These are phyloP conservation scores for Altica lythri DNA, from an alignment of 2,888 invertebrate species.

Conservation along the genomic window DNA sequence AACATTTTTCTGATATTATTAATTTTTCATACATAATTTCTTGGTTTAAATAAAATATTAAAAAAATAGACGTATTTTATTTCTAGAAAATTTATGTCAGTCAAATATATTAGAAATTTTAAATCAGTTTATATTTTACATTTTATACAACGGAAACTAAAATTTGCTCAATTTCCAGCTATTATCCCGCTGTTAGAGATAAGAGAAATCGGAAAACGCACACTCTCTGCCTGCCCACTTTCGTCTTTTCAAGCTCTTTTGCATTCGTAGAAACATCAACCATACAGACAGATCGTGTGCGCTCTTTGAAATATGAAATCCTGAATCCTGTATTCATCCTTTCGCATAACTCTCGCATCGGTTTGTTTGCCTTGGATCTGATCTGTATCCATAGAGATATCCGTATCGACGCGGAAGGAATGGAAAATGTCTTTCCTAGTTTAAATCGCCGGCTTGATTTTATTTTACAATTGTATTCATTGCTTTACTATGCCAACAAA, in stretches of 20 bases:
- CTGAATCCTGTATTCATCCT: conserved; percentile 11
- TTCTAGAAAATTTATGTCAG: too few relatives aligned
- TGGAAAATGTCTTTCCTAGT: conserved; percentile 15
- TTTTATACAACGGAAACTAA: too few relatives aligned
- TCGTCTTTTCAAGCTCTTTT: neutral
- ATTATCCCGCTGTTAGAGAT: too few relatives aligned
- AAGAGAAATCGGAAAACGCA: conserved; percentile 9
- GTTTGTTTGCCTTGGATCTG: conserved; percentile 17
- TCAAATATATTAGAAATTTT: too few relatives aligned
- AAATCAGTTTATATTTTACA: too few relatives aligned
- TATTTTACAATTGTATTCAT: conserved; percentile 12
- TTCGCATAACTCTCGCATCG: conserved; percentile 18
- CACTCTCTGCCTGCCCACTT: too few relatives aligned
- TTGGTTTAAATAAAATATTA: too few relatives aligned
- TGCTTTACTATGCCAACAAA: neutral
- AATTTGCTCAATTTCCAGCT: too few relatives aligned
- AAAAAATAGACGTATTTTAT: too few relatives aligned
- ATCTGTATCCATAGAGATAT: conserved; percentile 20
- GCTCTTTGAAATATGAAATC: conserved; percentile 21
- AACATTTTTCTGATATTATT: too few relatives aligned
- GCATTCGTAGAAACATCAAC: conserved; percentile 8
- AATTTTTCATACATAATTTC: too few relatives aligned
- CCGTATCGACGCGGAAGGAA: conserved; percentile 17
- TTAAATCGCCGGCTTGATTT: conserved; percentile 13
- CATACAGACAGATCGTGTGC: conserved; percentile 6